phyloP scores from a whole-genome alignment of 1,140 invertebrate genomes.

The Calliopsis andreniformis region DNA sequence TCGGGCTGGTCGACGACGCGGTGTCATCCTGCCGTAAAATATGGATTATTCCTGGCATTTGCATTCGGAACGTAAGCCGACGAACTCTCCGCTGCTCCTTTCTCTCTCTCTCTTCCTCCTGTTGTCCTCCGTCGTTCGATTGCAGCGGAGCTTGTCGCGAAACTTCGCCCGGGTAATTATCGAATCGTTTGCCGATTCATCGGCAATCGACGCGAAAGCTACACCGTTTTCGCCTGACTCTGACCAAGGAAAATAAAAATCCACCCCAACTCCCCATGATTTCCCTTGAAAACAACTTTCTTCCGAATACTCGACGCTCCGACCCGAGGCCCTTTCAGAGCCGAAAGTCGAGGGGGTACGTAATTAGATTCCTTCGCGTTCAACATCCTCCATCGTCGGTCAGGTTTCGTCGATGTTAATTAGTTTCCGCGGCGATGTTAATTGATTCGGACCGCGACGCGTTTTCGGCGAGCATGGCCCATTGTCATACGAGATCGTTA shows the following conservation, averaged over 20 bases:
- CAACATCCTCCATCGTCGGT: neutral
- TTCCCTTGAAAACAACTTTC: conserved; percentile 20
- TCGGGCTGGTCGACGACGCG: conserved; percentile 62
- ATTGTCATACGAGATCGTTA: conserved; percentile 46
- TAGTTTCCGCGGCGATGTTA: conserved; percentile 45
- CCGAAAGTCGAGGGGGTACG: neutral
- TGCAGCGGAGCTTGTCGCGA: conserved; percentile 38
- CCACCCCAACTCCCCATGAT: neutral
- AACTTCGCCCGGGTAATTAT: conserved; percentile 63
- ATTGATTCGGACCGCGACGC: conserved; percentile 9
- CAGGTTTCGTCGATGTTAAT: conserved; percentile 50
- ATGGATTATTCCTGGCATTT: conserved; percentile 81
- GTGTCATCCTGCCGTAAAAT: conserved; percentile 78
- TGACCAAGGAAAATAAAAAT: conserved; percentile 3
- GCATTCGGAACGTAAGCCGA: conserved; percentile 79
- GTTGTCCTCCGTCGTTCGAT: neutral
- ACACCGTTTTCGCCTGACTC: conserved; percentile 14
- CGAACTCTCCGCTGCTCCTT: conserved; percentile 60
- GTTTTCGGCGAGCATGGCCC: conserved; percentile 14
- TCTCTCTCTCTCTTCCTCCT: neutral
- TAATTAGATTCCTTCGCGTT: conserved; percentile 45
- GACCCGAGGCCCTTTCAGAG: conserved; percentile 20
- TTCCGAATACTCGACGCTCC: neutral
- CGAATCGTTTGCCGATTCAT: conserved; percentile 57
- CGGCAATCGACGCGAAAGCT: conserved; percentile 43